These are phyloP conservation scores for Zosterops borbonicus DNA, from an alignment of 2,113 vertebrate species.

Conservation along the genomic window DNA sequence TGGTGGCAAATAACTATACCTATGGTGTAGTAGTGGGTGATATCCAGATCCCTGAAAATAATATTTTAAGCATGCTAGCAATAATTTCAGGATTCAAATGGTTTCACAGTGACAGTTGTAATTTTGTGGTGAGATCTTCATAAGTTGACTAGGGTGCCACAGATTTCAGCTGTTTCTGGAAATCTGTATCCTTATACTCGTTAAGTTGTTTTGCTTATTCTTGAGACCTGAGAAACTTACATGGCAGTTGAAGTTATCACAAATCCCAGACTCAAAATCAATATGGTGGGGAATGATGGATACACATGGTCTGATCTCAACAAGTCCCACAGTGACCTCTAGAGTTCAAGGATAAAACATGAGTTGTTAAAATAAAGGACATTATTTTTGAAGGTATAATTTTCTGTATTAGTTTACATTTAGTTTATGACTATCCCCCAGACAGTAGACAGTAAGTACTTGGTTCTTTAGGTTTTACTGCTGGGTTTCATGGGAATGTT, in stretches of 20 bases:
- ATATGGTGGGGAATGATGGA: not conserved
- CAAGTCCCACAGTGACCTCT: constrained; percentile 36
- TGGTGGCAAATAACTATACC: not conserved
- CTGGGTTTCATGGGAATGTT: not conserved
- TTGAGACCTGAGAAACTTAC: not conserved
- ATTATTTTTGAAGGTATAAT: not conserved
- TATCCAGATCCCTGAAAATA: not conserved
- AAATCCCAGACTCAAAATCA: not conserved
- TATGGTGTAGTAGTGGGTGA: not conserved
- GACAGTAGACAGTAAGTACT: not conserved
- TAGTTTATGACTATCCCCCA: not conserved
- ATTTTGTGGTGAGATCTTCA: not conserved
- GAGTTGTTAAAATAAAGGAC: not conserved
- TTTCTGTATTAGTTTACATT: not conserved
- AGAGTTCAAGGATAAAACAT: not conserved
- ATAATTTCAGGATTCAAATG: not conserved
- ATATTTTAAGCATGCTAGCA: not conserved
- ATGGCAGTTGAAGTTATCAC: not conserved
- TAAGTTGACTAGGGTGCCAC: not conserved
- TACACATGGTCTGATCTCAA: not conserved
- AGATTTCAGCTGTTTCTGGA: not conserved
- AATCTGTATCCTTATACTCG: not conserved
- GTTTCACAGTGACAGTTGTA: not conserved
- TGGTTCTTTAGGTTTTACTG: not conserved
- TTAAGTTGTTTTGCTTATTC: not conserved